phyloP scores from a whole-genome alignment of 2,888 invertebrate species.

The Polydrusus cervinus region DNA sequence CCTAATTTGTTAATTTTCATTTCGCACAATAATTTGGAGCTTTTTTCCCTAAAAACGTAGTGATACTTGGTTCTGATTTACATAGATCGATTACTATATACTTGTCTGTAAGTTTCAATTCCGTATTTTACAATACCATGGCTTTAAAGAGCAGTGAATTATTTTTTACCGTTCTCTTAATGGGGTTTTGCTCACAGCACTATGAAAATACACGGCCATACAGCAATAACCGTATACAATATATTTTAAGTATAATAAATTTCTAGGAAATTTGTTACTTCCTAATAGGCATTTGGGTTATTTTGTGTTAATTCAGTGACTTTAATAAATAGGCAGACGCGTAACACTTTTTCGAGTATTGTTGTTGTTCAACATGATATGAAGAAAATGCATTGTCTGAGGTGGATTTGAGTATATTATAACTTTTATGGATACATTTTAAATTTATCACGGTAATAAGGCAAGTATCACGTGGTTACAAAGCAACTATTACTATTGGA shows the following conservation, averaged over 20 bases:
- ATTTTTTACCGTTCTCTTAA: slow-evolving; percentile 9
- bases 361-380: slow-evolving; percentile 21
- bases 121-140: neutral
- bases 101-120: too few relatives aligned
- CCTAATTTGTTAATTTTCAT: too few relatives aligned
- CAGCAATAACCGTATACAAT: slow-evolving; percentile 25
- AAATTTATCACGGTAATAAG: neutral
- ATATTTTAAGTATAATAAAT: slow-evolving; percentile 27
- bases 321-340: slow-evolving; percentile 25
- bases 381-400: slow-evolving; percentile 5
- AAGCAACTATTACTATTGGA: too few relatives aligned
- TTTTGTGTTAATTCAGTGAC: slow-evolving; percentile 29
- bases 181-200: slow-evolving; percentile 6
- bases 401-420: too few relatives aligned
- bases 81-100: too few relatives aligned
- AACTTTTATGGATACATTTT: neutral
- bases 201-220: slow-evolving; percentile 17
- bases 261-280: slow-evolving; percentile 52
- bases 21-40: too few relatives aligned
- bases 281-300: slow-evolving; percentile 52
- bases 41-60: too few relatives aligned
- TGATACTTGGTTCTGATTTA: too few relatives aligned
- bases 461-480: neutral
- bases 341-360: slow-evolving; percentile 29
- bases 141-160: neutral